Evolutionary conservation across 2,797 vertebrate species (phyloP).

Genomic region (Natrix natrix): DNA sequence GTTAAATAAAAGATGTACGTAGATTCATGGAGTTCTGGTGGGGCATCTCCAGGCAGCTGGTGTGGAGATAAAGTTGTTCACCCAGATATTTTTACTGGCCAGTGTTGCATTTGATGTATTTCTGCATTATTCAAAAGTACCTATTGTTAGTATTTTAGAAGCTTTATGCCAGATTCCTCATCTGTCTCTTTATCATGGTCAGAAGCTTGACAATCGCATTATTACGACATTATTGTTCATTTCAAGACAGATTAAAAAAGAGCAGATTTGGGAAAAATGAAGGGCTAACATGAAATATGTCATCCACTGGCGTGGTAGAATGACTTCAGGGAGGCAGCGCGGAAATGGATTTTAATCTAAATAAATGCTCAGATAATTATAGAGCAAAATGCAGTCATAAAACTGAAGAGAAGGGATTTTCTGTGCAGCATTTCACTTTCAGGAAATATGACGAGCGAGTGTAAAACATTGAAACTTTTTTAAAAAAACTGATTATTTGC

Average conservation of each 20-base stretch:
- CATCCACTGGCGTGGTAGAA: background rate
- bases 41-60: background rate
- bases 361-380: conserved; percentile 21
- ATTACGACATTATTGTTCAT: conserved; percentile 25
- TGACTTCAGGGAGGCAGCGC: background rate
- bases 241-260: conserved; percentile 30
- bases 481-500: background rate
- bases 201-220: background rate
- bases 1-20: background rate
- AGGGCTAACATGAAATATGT: conserved; percentile 24
- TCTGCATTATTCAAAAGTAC: background rate
- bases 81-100: too few relatives aligned
- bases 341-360: conserved; percentile 25
- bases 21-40: background rate
- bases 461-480: background rate
- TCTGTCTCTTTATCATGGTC: conserved; percentile 27
- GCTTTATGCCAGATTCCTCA: conserved; percentile 8
- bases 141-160: conserved; percentile 8
- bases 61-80: background rate
- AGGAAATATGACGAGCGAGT: background rate
- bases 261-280: conserved; percentile 15
- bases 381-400: background rate
- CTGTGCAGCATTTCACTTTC: background rate
- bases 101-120: background rate
- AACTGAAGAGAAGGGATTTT: background rate